A percentile compares a stretch with the other conserved stretches of the same genome.
Conservation (phyloP, 2,797 vertebrate species). For the Takifugu rubripes region DNA sequence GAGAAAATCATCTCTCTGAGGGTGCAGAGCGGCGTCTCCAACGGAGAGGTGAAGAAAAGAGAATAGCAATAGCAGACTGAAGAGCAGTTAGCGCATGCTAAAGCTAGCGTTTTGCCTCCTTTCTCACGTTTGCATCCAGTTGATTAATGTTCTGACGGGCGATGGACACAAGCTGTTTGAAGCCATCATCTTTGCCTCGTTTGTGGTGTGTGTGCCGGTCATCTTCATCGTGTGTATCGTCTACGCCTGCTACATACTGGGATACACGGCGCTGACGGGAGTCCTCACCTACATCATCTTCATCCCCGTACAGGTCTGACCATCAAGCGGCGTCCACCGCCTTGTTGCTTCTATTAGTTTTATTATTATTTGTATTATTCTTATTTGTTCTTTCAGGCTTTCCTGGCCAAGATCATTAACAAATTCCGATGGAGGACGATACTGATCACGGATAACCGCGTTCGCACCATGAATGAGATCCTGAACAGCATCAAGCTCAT, state of each 20-base stretch:
- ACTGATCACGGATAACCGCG: constrained; percentile 69
- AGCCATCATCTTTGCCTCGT: constrained; percentile 69
- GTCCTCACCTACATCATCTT: constrained; percentile 69
- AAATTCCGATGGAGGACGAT: constrained; percentile 65
- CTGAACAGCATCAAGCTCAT: constrained; percentile 84
- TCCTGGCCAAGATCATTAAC: constrained; percentile 69
- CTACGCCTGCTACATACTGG: constrained; percentile 75
- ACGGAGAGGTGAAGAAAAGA: constrained; percentile 76
- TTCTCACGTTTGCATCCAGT: constrained; percentile 55
- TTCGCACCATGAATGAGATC: constrained; percentile 82
- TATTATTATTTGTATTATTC: not conserved
- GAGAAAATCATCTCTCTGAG: constrained; percentile 77
- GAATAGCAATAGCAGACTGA: too few relatives aligned
- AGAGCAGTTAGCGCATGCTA: too few relatives aligned
- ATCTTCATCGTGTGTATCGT: constrained; percentile 63
- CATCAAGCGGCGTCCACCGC: too few relatives aligned
- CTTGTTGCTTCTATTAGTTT: too few relatives aligned
- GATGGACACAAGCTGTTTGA: constrained; percentile 82
- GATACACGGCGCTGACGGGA: constrained; percentile 77
- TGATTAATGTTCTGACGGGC: constrained; percentile 78
- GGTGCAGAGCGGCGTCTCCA: constrained; percentile 63
- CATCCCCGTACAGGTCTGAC: constrained; percentile 76
- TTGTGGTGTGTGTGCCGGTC: constrained; percentile 65
- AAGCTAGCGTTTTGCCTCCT: too few relatives aligned
- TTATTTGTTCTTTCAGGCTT: constrained; percentile 59